Base-by-base conservation (phyloP, 2,797 vertebrate species). In the Gymnothorax javanicus region DNA sequence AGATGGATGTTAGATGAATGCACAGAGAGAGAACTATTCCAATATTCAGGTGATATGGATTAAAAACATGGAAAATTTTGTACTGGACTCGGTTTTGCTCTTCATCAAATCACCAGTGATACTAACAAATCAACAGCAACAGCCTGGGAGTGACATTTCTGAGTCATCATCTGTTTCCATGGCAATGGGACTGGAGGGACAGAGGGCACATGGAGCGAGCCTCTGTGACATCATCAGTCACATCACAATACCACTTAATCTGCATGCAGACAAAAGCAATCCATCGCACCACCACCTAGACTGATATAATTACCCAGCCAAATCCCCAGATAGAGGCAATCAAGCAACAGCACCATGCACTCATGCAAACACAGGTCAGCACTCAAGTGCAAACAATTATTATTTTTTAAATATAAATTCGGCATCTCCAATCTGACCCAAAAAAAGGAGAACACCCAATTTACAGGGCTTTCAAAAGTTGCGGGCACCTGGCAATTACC, bases 1-100 rank as follows among this genome's bases (percentile, higher is more conserved):
- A 77, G 7, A 43, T 89, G 88, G 91, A 77, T 77, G 73, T 20
- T 86, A 85, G 60, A 87, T 85, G 87, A 82, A 87, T 87, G 87
- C 81, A 88, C 88, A 89, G 59, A 62, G 67, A 84, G 23, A 62
- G 84, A 60, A 71, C 12, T 87, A 85, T 87, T 79, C 58, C 87
- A 83, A 84, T 88, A 64, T 89, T 86, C 64, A 67, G 82, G 59
- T 15, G 25, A 64, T 62, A 43, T 62, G 83, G 59, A 23, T 79
- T 71, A 83, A 88, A 82, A 89, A 67, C 7, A 67, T 5, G 15
- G 86, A 20, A 27, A 87, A 79, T 20, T 12, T 50, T 50, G 23
- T 75, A 50, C 43, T 43, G 33, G 33, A 52, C 33, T 17, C 6
- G 33, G 15, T 5, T 17, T 17, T 23, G n/a, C n/a, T 64, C 9